Evolutionary conservation across 1,140 invertebrate genomes (phyloP).

Genomic region (Drosophila azteca): DNA sequence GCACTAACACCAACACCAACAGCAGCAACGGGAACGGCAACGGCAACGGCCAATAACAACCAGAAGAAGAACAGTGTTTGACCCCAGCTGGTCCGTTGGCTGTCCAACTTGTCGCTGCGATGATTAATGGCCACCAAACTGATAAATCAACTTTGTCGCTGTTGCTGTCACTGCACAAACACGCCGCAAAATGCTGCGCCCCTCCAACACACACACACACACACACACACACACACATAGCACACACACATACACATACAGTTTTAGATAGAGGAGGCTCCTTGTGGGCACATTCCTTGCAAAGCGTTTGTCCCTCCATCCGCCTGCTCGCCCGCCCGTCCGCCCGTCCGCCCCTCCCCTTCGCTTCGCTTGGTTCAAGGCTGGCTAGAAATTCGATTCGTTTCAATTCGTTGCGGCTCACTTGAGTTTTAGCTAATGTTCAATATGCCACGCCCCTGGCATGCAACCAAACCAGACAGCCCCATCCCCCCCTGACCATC

Average conservation of each 20-base stretch:
- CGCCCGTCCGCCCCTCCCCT: too few relatives aligned
- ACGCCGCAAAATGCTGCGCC: conserved; percentile 77
- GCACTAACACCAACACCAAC: not conserved
- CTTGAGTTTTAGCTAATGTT: conserved; percentile 82
- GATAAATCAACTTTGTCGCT: conserved; percentile 82
- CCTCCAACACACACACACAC: conserved; percentile 21
- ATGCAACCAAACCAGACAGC: not conserved
- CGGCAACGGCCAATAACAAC: conserved; percentile 1
- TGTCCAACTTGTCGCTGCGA: conserved; percentile 81
- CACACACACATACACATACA: not conserved
- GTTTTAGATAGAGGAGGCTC: not conserved
- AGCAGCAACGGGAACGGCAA: not conserved
- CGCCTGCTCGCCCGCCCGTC: too few relatives aligned
- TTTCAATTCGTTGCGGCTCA: conserved; percentile 79
- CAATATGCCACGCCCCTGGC: conserved; percentile 74
- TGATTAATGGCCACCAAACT: conserved; percentile 82
- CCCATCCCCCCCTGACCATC: not conserved
- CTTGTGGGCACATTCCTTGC: conserved; percentile 40
- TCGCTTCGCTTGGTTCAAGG: conserved; percentile 21
- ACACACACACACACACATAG: not conserved
- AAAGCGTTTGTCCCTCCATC: not conserved
- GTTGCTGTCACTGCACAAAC: conserved; percentile 82
- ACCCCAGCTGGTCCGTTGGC: conserved; percentile 79
- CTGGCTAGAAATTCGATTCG: conserved; percentile 63
- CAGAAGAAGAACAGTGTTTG: conserved; percentile 56